phyloP scores from a whole-genome alignment of 2,888 invertebrate species.

The Dione vanillae region DNA sequence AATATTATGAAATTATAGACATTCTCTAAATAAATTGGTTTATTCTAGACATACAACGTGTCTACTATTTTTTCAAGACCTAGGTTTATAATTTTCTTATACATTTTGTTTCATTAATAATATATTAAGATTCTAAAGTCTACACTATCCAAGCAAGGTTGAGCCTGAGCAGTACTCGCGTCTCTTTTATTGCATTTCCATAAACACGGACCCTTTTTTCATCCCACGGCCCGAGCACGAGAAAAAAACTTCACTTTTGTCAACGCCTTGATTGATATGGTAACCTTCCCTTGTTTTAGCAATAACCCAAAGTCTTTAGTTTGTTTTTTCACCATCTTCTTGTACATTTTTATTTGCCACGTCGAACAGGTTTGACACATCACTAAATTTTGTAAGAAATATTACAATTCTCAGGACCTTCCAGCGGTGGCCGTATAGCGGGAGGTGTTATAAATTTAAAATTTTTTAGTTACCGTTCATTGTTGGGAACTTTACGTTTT shows the following conservation, averaged over 20 bases:
- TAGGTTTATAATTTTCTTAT: too few relatives aligned
- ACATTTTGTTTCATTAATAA: too few relatives aligned
- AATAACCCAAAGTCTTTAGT: conserved; percentile 73
- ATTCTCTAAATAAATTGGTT: not conserved
- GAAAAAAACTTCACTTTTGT: conserved; percentile 76
- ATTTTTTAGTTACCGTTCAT: conserved; percentile 74
- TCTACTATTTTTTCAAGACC: too few relatives aligned
- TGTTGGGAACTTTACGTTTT: conserved; percentile 72
- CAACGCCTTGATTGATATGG: conserved; percentile 83
- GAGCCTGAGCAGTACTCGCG: conserved; percentile 59
- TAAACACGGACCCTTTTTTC: conserved; percentile 79
- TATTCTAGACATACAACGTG: not conserved
- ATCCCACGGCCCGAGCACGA: conserved; percentile 63
- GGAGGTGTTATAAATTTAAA: conserved; percentile 77
- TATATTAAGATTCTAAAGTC: not conserved
- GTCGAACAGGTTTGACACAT: conserved; percentile 82
- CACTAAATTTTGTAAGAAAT: conserved; percentile 83
- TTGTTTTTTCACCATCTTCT: conserved; percentile 66
- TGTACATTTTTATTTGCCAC: conserved; percentile 81
- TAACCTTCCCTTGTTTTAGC: conserved; percentile 83
- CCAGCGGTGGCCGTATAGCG: conserved; percentile 74
- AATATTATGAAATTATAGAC: not conserved
- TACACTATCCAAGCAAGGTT: conserved; percentile 49
- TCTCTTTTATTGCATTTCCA: conserved; percentile 75
- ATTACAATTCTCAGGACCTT: conserved; percentile 78